Evolutionary conservation across 2,888 invertebrate genomes (phyloP).

Genomic region (Biston stratarius): DNA sequence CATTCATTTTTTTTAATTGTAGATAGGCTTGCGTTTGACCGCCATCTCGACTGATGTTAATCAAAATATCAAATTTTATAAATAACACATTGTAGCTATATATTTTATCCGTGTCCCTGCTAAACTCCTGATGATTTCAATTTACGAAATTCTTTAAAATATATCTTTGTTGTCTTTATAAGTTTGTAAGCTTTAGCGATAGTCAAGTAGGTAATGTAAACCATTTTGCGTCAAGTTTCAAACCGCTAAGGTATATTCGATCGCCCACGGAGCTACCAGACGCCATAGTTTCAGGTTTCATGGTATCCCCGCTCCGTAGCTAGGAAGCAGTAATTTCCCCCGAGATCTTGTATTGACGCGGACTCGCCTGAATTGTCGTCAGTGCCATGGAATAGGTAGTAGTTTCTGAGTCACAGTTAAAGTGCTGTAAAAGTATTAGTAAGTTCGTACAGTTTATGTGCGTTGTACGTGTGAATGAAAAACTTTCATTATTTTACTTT

Average conservation of each 20-base stretch:
- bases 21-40: no score
- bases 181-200: background rate
- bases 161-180: background rate
- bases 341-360: slow-evolving; percentile 66
- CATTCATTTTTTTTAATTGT: no score
- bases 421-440: slow-evolving; percentile 20
- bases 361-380: slow-evolving; percentile 59
- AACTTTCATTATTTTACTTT: no score
- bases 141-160: no score
- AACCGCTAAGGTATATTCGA: slow-evolving; percentile 2
- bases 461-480: background rate
- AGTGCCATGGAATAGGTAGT: slow-evolving; percentile 46
- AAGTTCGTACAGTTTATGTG: background rate
- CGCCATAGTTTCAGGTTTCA: slow-evolving; percentile 40
- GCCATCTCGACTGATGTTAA: no score
- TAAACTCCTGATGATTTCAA: no score
- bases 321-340: slow-evolving; percentile 70
- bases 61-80: no score
- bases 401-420: slow-evolving; percentile 69
- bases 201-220: background rate
- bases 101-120: no score
- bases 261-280: slow-evolving; percentile 20
- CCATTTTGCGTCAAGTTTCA: slow-evolving; percentile 19
- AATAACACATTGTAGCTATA: no score
- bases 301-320: slow-evolving; percentile 43